Conservation (phyloP, 2,797 vertebrate genomes). For the Eulemur albifrons region DNA sequence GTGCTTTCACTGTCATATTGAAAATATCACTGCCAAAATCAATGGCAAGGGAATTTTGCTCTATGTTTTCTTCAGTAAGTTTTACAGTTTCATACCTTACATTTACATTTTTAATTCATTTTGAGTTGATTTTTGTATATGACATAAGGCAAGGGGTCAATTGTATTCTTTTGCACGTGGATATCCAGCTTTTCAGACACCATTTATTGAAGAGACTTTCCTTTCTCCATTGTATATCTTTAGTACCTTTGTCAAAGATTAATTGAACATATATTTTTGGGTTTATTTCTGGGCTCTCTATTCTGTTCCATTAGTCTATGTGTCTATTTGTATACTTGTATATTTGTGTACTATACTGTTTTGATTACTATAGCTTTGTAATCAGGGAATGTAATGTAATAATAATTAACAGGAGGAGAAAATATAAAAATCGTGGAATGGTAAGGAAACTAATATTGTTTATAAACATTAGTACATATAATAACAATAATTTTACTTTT, state of each 20-base stretch:
- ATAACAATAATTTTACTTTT: background rate
- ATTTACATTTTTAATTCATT: background rate
- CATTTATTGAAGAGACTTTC: background rate
- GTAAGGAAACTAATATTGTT: background rate
- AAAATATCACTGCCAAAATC: no score
- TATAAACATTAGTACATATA: background rate
- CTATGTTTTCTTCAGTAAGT: no score
- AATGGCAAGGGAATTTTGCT: no score
- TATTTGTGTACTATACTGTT: background rate
- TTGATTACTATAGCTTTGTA: background rate
- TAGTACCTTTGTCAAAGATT: background rate
- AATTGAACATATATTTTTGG: background rate
- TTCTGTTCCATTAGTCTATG: background rate
- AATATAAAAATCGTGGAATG: background rate
- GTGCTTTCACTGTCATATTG: background rate
- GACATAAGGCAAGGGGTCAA: background rate
- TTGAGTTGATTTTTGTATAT: background rate
- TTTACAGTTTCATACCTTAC: no score
- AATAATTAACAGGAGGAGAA: background rate
- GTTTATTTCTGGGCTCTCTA: background rate
- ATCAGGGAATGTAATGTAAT: background rate
- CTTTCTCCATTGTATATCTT: background rate
- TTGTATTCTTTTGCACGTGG: background rate
- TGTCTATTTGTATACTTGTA: background rate
- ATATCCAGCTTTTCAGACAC: background rate